phyloP scores from a whole-genome alignment of 30 jellyfish, hydroid and myxozoan species.

The Rhopilema esculentum region DNA sequence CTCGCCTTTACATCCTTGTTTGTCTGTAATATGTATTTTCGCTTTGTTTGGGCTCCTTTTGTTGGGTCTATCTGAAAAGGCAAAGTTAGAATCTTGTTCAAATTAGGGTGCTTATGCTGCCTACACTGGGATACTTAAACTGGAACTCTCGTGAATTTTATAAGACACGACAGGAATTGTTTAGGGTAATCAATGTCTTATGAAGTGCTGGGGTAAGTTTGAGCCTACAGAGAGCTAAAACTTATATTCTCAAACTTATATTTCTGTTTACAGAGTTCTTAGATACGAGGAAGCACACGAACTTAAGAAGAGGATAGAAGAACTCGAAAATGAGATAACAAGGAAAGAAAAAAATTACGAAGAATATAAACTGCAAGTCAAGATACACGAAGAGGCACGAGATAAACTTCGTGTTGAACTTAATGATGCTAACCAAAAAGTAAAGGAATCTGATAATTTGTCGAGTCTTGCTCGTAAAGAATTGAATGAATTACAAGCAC shows the following conservation, averaged over 20 bases:
- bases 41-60: too few relatives aligned
- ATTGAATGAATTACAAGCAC: slow-evolving; percentile 34
- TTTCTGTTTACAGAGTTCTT: slow-evolving; percentile 28
- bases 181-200: neutral
- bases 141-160: neutral
- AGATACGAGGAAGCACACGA: slow-evolving; percentile 81
- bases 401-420: slow-evolving; percentile 69
- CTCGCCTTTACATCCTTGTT: too few relatives aligned
- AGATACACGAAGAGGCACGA: slow-evolving; percentile 72
- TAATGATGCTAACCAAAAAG: slow-evolving; percentile 56
- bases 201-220: too few relatives aligned
- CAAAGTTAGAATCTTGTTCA: too few relatives aligned
- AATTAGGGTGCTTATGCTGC: too few relatives aligned
- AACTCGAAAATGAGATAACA: slow-evolving; percentile 51
- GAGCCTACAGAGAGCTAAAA: too few relatives aligned
- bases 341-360: slow-evolving; percentile 74
- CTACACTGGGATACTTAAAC: too few relatives aligned
- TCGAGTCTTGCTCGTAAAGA: slow-evolving; percentile 34
- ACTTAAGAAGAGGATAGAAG: slow-evolving; percentile 53
- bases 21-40: too few relatives aligned
- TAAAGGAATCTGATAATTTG: slow-evolving; percentile 43
- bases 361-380: slow-evolving; percentile 59
- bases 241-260: too few relatives aligned
- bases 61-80: too few relatives aligned
- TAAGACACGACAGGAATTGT: neutral